phyloP scores from a whole-genome alignment of 2,888 invertebrate species.

The Baccha elongata region DNA sequence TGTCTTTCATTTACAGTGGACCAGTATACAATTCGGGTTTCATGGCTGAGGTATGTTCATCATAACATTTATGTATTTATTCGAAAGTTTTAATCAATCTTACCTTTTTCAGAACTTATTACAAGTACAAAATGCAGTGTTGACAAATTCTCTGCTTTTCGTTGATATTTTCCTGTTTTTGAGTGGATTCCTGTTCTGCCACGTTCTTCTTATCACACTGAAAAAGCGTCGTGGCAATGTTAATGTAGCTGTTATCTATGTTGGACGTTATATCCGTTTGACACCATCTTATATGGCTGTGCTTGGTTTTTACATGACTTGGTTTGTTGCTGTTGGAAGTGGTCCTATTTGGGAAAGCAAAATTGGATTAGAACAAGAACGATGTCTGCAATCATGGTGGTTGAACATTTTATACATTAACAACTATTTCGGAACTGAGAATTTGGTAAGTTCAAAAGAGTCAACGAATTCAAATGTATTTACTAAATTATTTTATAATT shows the following conservation, averaged over 20 bases:
- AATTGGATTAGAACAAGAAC: constrained; percentile 83
- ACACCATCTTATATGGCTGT: constrained; percentile 89
- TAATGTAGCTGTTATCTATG: constrained; percentile 85
- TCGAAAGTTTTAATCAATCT: constrained; percentile 8
- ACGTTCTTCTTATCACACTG: constrained; percentile 86
- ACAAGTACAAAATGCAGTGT: constrained; percentile 85
- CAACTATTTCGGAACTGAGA: constrained; percentile 87
- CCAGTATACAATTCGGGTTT: constrained; percentile 87
- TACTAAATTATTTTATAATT: constrained; percentile 63
- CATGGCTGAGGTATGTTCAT: constrained; percentile 77
- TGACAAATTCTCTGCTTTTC: constrained; percentile 87
- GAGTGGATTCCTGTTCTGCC: constrained; percentile 88
- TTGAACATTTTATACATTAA: constrained; percentile 88
- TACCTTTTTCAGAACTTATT: constrained; percentile 83
- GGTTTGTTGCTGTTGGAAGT: constrained; percentile 87
- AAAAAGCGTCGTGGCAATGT: constrained; percentile 86
- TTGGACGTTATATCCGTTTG: constrained; percentile 88
- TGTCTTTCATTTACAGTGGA: constrained; percentile 87
- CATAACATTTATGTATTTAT: neutral
- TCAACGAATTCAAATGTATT: constrained; percentile 8
- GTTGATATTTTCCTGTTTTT: constrained; percentile 89
- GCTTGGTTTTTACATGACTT: constrained; percentile 88
- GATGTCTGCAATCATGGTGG: constrained; percentile 89
- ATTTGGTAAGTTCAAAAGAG: constrained; percentile 75
- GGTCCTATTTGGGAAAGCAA: constrained; percentile 89